These are phyloP conservation scores for Macrochelys suwanniensis DNA, from an alignment of 2,797 vertebrate genomes.

Conservation along the genomic window DNA sequence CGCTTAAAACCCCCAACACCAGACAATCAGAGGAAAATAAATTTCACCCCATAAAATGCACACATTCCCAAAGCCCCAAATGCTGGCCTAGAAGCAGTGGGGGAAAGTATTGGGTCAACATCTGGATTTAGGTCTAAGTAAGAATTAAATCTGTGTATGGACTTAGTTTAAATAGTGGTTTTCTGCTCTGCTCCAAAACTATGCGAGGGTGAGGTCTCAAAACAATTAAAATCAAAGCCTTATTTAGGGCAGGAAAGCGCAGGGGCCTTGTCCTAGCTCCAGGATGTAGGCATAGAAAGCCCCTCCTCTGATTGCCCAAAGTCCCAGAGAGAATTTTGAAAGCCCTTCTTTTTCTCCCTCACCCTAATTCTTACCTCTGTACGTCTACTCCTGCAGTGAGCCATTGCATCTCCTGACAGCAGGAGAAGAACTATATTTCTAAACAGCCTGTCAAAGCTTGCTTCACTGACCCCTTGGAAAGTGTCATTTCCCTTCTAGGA, in stretches of 20 bases:
- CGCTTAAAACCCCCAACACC: neutral
- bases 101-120: neutral
- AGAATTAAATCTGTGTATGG: neutral
- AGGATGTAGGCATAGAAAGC: neutral
- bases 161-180: neutral
- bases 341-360: neutral
- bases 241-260: neutral
- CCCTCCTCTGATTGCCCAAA: neutral
- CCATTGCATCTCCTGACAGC: rapidly evolving
- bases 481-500: rapidly evolving
- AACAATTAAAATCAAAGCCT: neutral
- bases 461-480: rapidly evolving
- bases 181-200: neutral
- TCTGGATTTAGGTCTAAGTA: no score
- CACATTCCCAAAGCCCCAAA: neutral
- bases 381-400: neutral
- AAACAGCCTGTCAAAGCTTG: rapidly evolving
- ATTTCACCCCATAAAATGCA: no score
- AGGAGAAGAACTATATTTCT: neutral
- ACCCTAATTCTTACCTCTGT: neutral
- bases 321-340: neutral
- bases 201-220: neutral
- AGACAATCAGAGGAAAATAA: neutral
- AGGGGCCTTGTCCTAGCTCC: neutral
- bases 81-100: neutral